These are phyloP conservation scores for Formicarius rufipectus DNA, from an alignment of 2,113 vertebrate species.

Conservation along the genomic window DNA sequence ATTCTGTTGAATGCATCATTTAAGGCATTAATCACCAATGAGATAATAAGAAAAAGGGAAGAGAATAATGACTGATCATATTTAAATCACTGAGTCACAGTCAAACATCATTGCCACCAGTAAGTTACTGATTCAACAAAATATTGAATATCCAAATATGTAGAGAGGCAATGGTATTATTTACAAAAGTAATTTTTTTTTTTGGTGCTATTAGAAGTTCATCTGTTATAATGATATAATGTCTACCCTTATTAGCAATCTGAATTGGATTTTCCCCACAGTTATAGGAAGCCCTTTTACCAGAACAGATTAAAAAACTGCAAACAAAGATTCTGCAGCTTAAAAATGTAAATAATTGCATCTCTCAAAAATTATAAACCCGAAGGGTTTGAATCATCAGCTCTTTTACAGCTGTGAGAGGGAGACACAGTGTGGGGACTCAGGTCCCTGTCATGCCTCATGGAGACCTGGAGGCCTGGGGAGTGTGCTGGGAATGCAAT, in stretches of 20 bases:
- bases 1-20: background rate
- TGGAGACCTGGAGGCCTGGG: fast-evolving
- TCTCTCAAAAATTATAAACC: background rate
- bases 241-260: background rate
- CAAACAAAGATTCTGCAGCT: background rate
- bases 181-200: background rate
- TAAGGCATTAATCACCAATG: background rate
- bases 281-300: background rate
- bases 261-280: background rate
- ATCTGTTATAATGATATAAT: background rate
- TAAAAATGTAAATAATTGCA: background rate
- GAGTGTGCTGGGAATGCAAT: fast-evolving
- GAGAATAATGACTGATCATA: background rate
- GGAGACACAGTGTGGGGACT: background rate
- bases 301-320: background rate
- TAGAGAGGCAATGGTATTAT: background rate
- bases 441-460: too few relatives aligned
- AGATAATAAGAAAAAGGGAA: background rate
- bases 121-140: constrained; percentile 4
- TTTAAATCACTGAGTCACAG: background rate
- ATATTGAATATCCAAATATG: background rate
- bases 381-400: background rate
- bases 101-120: background rate
- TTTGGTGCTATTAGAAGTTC: background rate
- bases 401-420: background rate